Base-by-base conservation (phyloP, 2,113 vertebrate species). In the Lophochroa leadbeateri region DNA sequence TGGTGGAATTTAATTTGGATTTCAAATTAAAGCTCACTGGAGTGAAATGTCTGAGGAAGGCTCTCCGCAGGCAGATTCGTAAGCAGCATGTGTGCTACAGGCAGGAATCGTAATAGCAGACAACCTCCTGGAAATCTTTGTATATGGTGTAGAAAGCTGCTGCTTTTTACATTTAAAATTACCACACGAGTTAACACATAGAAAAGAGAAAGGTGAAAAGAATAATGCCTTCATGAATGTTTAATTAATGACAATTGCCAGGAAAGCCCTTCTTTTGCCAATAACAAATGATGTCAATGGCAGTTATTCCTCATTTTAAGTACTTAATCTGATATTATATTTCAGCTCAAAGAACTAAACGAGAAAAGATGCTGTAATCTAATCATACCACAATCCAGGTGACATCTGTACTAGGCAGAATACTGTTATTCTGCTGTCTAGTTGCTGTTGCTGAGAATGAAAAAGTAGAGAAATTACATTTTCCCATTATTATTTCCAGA, bases 401-500 rank as follows among this genome's bases (percentile, higher is more conserved):
- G 97, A 98, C 97, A 98, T 97, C 93, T 97, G 94, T 97, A 97
- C 97, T 93, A 98, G 98, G 97, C 96, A 97, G 98, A 96, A 97
- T 95, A 92, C 95, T 97, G 96, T 97, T 98, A 97, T 94, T 98
- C 95, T 97, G 94, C 96, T 98, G 97, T 98, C 97, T 98, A 88
- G 96, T 96, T 98, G 97, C 96, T 97, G 94, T 94, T 97, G 96
- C 96, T 96, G 97, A 97, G 97, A 98, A 98, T 96, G 97, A 98
- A 97, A 97, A 98, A 98, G 97, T 93, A 98, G 97, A 5, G 83
- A 98, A 98, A 98, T 98, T 98, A 98, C 97, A 98, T 98, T 98
- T 98, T 98, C 97, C 98, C 97, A 98, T 98, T 98, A 98, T 98
- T 98, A 98, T 98, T 98, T 98, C 97, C 97, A 98, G 98, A 98